phyloP scores from a whole-genome alignment of 2,888 invertebrate genomes.

The Metellina segmentata region DNA sequence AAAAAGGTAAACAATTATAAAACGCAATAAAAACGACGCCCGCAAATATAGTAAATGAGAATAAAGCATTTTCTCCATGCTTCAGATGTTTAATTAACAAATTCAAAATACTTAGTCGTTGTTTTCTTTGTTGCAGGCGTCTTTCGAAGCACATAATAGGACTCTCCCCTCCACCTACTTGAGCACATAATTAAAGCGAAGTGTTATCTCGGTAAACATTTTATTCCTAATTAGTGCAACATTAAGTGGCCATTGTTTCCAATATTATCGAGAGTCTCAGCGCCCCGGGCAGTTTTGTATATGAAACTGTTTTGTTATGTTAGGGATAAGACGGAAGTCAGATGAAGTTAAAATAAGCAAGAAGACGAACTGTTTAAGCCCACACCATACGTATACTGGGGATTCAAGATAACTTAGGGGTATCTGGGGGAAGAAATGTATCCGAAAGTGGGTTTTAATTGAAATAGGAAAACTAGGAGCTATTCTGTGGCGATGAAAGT shows the following conservation, averaged over 20 bases:
- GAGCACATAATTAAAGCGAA: conserved; percentile 43
- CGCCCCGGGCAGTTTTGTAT: neutral
- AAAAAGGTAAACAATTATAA: neutral
- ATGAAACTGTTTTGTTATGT: neutral
- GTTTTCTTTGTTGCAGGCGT: conserved; percentile 33
- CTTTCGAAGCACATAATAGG: conserved; percentile 32
- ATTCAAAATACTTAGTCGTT: conserved; percentile 16
- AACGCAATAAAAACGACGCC: neutral
- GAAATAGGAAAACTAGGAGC: neutral
- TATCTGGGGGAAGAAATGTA: neutral
- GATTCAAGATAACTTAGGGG: neutral
- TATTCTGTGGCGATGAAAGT: neutral
- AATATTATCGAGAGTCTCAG: conserved; percentile 12
- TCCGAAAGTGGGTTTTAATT: neutral
- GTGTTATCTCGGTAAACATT: conserved; percentile 61
- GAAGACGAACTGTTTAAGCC: too few relatives aligned
- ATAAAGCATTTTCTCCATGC: neutral
- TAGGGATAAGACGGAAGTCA: neutral
- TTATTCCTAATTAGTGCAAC: conserved; percentile 40
- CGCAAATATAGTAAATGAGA: neutral
- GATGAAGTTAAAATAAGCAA: too few relatives aligned
- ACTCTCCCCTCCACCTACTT: conserved; percentile 3
- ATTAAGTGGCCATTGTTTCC: conserved; percentile 28
- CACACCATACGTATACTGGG: too few relatives aligned
- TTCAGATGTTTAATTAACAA: conserved; percentile 19